Percentiles rank a stretch among this genome's conserved stretches.
phyloP scores from a whole-genome alignment of 2,888 invertebrate species.

The Siphlonurus alternatus region DNA sequence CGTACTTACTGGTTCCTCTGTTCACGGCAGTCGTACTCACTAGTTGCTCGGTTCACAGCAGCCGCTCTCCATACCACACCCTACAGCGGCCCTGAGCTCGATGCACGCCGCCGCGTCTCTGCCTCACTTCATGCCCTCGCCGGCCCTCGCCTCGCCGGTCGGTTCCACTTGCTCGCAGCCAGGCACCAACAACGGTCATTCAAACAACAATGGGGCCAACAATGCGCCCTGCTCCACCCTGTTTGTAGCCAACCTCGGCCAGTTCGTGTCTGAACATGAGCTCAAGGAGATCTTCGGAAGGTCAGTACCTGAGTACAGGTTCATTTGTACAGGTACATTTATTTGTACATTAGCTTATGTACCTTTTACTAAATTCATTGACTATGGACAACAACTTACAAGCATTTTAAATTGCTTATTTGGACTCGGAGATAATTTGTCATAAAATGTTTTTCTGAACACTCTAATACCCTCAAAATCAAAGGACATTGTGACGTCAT shows the following conservation, averaged over 20 bases:
- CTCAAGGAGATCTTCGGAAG: conserved; percentile 96
- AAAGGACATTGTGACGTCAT: too few species aligned
- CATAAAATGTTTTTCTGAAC: too few species aligned
- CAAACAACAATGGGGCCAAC: conserved; percentile 27
- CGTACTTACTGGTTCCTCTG: too few species aligned
- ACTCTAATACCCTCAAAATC: too few species aligned
- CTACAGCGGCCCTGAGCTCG: conserved; percentile 43
- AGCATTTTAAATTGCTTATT: too few species aligned
- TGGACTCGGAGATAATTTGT: too few species aligned
- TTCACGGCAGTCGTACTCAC: too few species aligned
- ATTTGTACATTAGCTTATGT: too few species aligned
- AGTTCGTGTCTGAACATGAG: conserved; percentile 95
- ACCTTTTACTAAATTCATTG: too few species aligned
- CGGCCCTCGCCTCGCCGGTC: conserved; percentile 76
- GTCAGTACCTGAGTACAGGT: conserved; percentile 43
- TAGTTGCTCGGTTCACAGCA: conserved; percentile 31
- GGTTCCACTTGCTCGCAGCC: conserved; percentile 56
- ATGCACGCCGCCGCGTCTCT: conserved; percentile 45
- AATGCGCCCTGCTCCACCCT: conserved; percentile 92
- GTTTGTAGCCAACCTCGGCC: conserved; percentile 96
- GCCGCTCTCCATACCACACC: conserved; percentile 41
- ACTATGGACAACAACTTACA: too few species aligned
- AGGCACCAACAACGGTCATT: conserved; percentile 28
- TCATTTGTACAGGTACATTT: too few species aligned
- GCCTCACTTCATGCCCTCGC: conserved; percentile 82